These are phyloP conservation scores for Apaloderma vittatum DNA, from an alignment of 2,113 vertebrate species.

Conservation along the genomic window DNA sequence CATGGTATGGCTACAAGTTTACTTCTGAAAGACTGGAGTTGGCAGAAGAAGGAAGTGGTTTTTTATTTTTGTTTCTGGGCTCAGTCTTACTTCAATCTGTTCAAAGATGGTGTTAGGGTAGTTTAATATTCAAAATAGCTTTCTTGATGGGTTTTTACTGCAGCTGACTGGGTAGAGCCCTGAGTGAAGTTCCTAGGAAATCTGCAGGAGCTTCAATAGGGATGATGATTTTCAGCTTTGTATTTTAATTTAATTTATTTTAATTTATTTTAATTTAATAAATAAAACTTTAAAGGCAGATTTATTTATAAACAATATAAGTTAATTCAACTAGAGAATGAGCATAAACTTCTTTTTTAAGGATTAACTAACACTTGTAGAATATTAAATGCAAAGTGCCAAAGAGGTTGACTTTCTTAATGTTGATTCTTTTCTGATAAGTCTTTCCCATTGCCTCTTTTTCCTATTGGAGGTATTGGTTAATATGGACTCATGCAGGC, in stretches of 20 bases:
- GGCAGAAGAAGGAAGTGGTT: not conserved
- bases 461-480: not conserved
- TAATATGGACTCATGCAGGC: not conserved
- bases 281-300: not conserved
- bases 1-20: not conserved
- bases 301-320: not conserved
- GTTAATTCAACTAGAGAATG: not conserved
- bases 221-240: not conserved
- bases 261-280: not conserved
- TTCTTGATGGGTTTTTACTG: not conserved
- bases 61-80: not conserved
- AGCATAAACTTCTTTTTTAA: not conserved
- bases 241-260: not conserved
- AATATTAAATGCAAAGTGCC: not conserved
- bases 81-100: not conserved
- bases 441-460: not conserved
- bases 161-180: not conserved
- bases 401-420: not conserved
- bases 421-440: not conserved
- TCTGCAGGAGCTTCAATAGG: not conserved
- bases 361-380: not conserved
- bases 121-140: not conserved
- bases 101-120: not conserved
- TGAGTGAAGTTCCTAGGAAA: not conserved
- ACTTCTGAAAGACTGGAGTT: not conserved